Conservation (phyloP, 2,888 invertebrate species). For the Brachyopa scutellaris region DNA sequence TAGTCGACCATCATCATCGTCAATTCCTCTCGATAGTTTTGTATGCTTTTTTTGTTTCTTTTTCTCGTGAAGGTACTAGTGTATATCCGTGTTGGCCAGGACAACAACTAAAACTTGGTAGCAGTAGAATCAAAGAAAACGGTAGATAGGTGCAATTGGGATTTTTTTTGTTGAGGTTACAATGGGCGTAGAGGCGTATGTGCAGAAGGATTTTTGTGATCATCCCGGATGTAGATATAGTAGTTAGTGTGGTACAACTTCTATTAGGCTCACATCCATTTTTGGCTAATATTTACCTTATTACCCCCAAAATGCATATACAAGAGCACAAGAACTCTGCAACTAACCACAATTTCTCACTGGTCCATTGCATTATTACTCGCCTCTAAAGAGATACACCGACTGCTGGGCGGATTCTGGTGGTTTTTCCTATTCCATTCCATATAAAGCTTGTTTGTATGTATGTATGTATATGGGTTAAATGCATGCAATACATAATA, state of each 20-base stretch:
- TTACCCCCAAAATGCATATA: conserved; percentile 41
- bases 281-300: conserved; percentile 56
- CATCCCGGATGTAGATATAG: conserved; percentile 35
- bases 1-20: conserved; percentile 39
- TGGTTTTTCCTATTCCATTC: conserved; percentile 50
- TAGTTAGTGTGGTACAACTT: not conserved
- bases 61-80: conserved; percentile 14
- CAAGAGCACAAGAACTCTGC: conserved; percentile 37
- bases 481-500: conserved; percentile 48
- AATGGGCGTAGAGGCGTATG: not conserved
- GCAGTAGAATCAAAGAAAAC: conserved; percentile 35
- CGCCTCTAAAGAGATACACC: conserved; percentile 27
- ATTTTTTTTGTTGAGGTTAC: not conserved
- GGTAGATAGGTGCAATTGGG: conserved; percentile 13
- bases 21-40: conserved; percentile 52
- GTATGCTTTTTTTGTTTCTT: conserved; percentile 30
- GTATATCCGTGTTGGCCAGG: conserved; percentile 29
- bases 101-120: conserved; percentile 14
- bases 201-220: conserved; percentile 45
- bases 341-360: not conserved
- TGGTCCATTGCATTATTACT: conserved; percentile 36
- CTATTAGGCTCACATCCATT: conserved; percentile 26
- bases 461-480: conserved; percentile 48
- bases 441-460: conserved; percentile 41
- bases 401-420: conserved; percentile 23